phyloP scores from a whole-genome alignment of 2,888 invertebrate species.

The Eledona agricola region DNA sequence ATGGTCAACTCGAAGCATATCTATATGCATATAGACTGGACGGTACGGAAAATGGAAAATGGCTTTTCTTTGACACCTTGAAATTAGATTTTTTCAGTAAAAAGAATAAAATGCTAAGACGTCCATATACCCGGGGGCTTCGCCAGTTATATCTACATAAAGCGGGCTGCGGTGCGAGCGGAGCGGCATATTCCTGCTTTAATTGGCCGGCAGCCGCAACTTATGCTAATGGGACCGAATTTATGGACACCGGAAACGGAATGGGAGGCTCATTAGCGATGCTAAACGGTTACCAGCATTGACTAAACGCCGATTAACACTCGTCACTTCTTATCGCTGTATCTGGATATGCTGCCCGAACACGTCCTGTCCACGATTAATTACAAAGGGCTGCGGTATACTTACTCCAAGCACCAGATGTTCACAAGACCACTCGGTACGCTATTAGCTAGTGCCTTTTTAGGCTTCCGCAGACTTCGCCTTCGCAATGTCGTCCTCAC shows the following conservation, averaged over 20 bases:
- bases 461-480: too few relatives aligned
- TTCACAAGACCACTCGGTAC: too few relatives aligned
- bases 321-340: constrained; percentile 55
- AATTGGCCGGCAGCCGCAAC: too few relatives aligned
- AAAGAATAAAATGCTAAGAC: constrained; percentile 60
- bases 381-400: constrained; percentile 27
- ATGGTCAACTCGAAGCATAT: constrained; percentile 59
- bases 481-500: too few relatives aligned
- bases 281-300: constrained; percentile 55
- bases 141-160: constrained; percentile 60
- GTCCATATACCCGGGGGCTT: constrained; percentile 58
- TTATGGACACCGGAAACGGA: constrained; percentile 35
- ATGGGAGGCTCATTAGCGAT: constrained; percentile 54
- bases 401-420: too few relatives aligned
- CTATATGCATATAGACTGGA: constrained; percentile 60
- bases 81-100: constrained; percentile 64
- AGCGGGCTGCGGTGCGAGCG: constrained; percentile 46
- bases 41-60: constrained; percentile 62
- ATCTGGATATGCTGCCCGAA: constrained; percentile 46
- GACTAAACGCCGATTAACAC: constrained; percentile 58
- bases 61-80: constrained; percentile 65
- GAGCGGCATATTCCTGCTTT: constrained; percentile 46
- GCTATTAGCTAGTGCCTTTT: too few relatives aligned
- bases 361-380: constrained; percentile 30
- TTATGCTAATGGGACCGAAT: constrained; percentile 29